Conservation (phyloP, 2,797 vertebrate genomes). For the Cyprinodon diabolis region DNA sequence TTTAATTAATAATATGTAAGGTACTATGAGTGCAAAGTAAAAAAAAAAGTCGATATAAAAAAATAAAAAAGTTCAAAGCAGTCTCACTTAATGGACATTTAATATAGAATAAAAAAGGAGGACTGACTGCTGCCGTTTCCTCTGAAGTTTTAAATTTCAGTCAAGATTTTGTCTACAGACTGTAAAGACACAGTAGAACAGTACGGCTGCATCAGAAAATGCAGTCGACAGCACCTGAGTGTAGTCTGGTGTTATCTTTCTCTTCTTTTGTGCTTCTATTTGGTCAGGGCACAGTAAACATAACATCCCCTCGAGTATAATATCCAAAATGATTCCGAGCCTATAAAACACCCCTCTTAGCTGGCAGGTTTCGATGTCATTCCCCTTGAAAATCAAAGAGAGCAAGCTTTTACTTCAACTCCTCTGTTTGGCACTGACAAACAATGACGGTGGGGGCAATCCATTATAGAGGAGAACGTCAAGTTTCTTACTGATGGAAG, state of each 20-base stretch:
- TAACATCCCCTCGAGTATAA: conserved; percentile 6
- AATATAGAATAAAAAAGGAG: not conserved
- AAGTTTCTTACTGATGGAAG: conserved; percentile 46
- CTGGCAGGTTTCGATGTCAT: conserved; percentile 34
- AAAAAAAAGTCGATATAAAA: not conserved
- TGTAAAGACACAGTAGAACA: not conserved
- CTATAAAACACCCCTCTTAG: conserved; percentile 26
- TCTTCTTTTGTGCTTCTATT: conserved; percentile 17
- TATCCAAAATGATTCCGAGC: conserved; percentile 24
- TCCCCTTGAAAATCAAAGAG: conserved; percentile 47
- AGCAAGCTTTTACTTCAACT: conserved; percentile 21
- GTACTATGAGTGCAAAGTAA: not conserved
- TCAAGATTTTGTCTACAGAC: not conserved
- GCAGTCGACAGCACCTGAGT: not conserved
- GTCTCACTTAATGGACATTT: not conserved
- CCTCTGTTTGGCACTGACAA: conserved; percentile 46
- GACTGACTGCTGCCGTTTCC: not conserved
- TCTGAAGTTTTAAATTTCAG: not conserved
- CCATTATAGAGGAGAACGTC: conserved; percentile 56
- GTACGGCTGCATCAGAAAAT: not conserved
- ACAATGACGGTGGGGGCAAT: conserved; percentile 44
- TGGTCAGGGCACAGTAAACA: conserved; percentile 15
- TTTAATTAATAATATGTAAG: no score
- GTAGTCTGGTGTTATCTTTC: conserved; percentile 2
- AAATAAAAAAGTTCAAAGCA: not conserved